phyloP scores from a whole-genome alignment of 2,888 invertebrate genomes.

The Agrochola litura region DNA sequence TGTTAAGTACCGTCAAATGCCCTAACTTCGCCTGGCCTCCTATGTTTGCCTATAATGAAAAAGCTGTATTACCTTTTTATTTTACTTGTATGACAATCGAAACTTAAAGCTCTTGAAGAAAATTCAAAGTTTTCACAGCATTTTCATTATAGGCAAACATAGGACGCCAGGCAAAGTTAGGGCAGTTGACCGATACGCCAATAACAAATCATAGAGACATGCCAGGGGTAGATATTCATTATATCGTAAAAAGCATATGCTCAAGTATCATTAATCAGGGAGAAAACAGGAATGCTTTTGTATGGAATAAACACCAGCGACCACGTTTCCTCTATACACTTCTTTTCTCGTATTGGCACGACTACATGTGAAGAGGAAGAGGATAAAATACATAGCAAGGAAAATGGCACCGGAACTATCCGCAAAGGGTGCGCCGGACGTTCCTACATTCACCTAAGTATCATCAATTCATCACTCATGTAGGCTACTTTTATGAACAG shows the following conservation, averaged over 20 bases:
- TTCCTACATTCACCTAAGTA: no score
- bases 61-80: no score
- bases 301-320: background rate
- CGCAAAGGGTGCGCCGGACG: background rate
- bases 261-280: background rate
- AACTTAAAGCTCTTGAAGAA: no score
- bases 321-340: background rate
- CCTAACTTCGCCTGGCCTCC: no score
- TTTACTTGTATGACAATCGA: no score
- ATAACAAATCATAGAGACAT: background rate
- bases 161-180: no score
- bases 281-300: background rate
- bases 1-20: no score
- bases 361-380: no score
- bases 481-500: conserved; percentile 19
- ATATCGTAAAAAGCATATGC: background rate
- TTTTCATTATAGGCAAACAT: no score
- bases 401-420: background rate
- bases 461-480: background rate
- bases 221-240: background rate
- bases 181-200: background rate
- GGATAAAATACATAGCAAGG: background rate
- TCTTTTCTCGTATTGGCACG: background rate
- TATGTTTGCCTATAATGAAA: no score
- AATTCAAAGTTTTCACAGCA: no score